Evolutionary conservation across 2,797 vertebrate genomes (phyloP).

Genomic region (Scleropages formosus): DNA sequence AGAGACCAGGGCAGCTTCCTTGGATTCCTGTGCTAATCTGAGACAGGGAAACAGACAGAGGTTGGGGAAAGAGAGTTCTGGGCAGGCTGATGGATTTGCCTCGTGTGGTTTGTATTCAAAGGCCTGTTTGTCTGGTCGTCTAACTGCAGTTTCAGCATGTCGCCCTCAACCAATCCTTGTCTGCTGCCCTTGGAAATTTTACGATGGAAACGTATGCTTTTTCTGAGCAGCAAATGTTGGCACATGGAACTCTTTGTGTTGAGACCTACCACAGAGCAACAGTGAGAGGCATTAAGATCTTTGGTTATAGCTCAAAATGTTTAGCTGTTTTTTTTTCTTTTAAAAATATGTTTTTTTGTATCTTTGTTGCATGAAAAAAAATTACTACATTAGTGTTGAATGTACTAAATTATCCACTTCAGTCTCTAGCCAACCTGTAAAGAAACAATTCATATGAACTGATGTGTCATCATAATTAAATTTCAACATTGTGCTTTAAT

Average conservation of each 20-base stretch:
- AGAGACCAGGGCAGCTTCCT: neutral
- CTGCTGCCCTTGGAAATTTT: conserved; percentile 5
- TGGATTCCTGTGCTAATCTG: conserved; percentile 16
- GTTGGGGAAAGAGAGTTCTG: neutral
- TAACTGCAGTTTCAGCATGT: conserved; percentile 3
- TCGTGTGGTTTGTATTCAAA: neutral
- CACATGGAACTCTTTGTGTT: neutral
- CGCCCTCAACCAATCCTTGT: neutral
- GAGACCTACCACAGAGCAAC: too few species aligned
- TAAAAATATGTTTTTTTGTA: too few species aligned
- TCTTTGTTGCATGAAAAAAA: too few species aligned
- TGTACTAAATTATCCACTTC: too few species aligned
- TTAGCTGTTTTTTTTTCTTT: too few species aligned
- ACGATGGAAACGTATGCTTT: neutral
- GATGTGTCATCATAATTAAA: too few species aligned
- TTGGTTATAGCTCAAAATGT: too few species aligned
- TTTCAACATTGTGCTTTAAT: too few species aligned
- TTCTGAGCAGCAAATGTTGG: conserved; percentile 1
- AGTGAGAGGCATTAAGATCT: too few species aligned
- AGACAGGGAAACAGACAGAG: conserved; percentile 10
- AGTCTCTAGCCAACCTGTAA: too few species aligned
- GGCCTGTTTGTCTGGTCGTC: neutral
- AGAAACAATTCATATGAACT: too few species aligned
- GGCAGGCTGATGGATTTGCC: neutral
- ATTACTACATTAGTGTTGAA: too few species aligned